These are phyloP conservation scores for Heliconius eleuchia DNA, from an alignment of 1,140 invertebrate genomes.

Conservation along the genomic window DNA sequence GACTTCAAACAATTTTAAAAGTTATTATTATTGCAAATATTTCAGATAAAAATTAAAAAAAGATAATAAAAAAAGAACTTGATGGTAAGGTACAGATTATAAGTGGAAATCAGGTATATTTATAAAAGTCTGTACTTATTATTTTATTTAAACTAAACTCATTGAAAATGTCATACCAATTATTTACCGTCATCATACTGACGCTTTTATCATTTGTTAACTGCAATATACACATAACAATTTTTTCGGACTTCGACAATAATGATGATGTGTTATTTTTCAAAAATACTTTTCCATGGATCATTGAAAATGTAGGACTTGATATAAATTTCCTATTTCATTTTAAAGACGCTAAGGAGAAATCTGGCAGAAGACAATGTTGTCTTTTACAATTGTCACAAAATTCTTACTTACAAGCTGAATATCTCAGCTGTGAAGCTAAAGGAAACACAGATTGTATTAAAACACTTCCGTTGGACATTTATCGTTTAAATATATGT, in stretches of 20 bases:
- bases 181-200: constrained; percentile 1
- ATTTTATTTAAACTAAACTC: background rate
- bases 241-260: constrained; percentile 46
- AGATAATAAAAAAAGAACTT: background rate
- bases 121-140: background rate
- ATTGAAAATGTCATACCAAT: constrained; percentile 7
- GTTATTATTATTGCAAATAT: background rate
- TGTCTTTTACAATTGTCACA: constrained; percentile 35
- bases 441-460: constrained; percentile 25
- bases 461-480: constrained; percentile 29
- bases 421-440: constrained; percentile 44
- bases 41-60: background rate
- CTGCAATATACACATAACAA: constrained; percentile 24
- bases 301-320: constrained; percentile 43
- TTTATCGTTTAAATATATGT: constrained; percentile 27
- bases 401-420: constrained; percentile 43
- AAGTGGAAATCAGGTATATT: background rate
- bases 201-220: constrained; percentile 9
- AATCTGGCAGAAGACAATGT: constrained; percentile 41
- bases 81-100: constrained; percentile 1
- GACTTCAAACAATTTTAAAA: background rate
- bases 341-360: constrained; percentile 39
- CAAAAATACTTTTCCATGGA: constrained; percentile 42
- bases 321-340: constrained; percentile 37
- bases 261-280: constrained; percentile 44